Conservation (phyloP, 2,113 vertebrate genomes). For the Oophaga pumilio region DNA sequence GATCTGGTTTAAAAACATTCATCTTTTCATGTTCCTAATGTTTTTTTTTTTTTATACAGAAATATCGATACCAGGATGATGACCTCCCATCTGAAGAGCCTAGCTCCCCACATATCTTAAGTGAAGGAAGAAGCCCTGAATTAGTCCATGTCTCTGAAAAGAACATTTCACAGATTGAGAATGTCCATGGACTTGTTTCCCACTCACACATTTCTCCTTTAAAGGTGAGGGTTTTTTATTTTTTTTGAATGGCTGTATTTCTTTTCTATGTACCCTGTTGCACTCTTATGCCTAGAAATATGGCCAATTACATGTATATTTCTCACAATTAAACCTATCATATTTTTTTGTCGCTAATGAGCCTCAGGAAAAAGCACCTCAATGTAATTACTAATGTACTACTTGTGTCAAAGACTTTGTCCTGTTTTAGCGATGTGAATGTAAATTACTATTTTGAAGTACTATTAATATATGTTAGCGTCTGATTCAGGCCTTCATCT, state of each 20-base stretch:
- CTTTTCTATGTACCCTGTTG: background rate
- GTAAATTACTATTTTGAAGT: background rate
- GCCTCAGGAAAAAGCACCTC: background rate
- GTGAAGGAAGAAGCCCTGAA: conserved; percentile 82
- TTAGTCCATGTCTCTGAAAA: conserved; percentile 93
- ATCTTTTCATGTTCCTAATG: background rate
- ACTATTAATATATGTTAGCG: background rate
- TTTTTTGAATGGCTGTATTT: background rate
- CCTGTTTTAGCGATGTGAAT: background rate
- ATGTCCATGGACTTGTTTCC: conserved; percentile 90
- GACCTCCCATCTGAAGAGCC: conserved; percentile 85
- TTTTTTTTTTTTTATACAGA: conserved; percentile 70
- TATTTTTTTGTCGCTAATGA: background rate
- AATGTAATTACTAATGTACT: background rate
- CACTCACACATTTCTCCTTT: conserved; percentile 96
- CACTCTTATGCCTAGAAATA: too few species aligned
- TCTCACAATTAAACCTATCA: too few species aligned
- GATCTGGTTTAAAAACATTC: too few species aligned
- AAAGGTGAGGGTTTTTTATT: conserved; percentile 80
- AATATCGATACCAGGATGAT: conserved; percentile 93
- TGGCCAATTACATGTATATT: too few species aligned
- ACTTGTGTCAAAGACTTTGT: background rate
- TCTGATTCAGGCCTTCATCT: conserved; percentile 30
- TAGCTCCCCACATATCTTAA: conserved; percentile 83
- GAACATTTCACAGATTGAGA: conserved; percentile 93